phyloP scores from a whole-genome alignment of 2,888 invertebrate genomes.

The Cylindroiulus punctatus region DNA sequence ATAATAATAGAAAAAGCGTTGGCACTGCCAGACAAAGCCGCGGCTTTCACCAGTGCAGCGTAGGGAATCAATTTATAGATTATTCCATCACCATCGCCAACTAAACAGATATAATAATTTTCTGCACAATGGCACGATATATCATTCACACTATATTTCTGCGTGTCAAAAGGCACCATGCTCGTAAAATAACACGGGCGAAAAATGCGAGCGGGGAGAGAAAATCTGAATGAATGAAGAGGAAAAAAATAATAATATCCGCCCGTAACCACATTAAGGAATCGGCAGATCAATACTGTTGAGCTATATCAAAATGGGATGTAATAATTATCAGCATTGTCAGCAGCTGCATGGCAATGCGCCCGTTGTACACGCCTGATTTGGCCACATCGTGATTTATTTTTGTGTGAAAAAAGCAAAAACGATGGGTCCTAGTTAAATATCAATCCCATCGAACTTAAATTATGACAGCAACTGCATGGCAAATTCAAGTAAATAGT shows the following conservation, averaged over 20 bases:
- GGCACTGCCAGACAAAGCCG: constrained; percentile 9
- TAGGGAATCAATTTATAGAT: constrained; percentile 30
- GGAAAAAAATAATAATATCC: constrained; percentile 14
- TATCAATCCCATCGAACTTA: neutral
- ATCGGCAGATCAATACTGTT: constrained; percentile 9
- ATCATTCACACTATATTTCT: constrained; percentile 39
- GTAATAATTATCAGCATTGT: constrained; percentile 30
- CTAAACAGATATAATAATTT: constrained; percentile 47
- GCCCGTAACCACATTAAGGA: constrained; percentile 34
- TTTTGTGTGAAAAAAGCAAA: neutral
- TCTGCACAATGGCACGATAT: constrained; percentile 37
- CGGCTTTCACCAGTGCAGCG: constrained; percentile 4
- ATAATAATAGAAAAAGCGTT: neutral
- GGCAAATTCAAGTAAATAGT: too few species aligned
- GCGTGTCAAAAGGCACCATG: constrained; percentile 29
- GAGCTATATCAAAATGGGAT: neutral
- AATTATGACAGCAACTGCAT: neutral
- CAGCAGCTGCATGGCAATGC: neutral
- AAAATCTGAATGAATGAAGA: constrained; percentile 21
- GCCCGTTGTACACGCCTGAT: neutral
- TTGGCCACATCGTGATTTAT: neutral
- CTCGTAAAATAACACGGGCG: constrained; percentile 9
- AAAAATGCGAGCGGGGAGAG: neutral
- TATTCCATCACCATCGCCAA: constrained; percentile 42
- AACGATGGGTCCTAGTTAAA: neutral